phyloP scores from a whole-genome alignment of 2,113 vertebrate species.

The Gymnocephalus cernua region DNA sequence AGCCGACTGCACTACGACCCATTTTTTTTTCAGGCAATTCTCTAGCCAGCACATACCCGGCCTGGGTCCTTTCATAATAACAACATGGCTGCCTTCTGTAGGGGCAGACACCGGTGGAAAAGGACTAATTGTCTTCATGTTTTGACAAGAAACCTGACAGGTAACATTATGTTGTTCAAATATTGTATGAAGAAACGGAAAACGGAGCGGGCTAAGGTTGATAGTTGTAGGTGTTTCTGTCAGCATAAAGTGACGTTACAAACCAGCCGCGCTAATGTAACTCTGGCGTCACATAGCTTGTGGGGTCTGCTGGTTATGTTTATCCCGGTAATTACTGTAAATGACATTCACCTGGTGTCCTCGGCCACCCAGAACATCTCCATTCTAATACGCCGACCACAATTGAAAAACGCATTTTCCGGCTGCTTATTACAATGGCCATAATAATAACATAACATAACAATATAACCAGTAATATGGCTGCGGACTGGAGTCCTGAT shows the following conservation, averaged over 20 bases:
- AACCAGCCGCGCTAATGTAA: background rate
- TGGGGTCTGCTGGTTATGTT: background rate
- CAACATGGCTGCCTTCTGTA: constrained; percentile 82
- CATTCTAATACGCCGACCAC: background rate
- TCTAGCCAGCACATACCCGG: constrained; percentile 24
- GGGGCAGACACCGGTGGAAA: constrained; percentile 76
- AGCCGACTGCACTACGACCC: background rate
- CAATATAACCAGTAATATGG: no score
- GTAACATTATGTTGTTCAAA: constrained; percentile 41
- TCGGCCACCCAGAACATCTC: background rate
- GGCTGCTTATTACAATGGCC: no score
- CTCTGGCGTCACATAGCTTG: no score
- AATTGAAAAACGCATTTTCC: background rate
- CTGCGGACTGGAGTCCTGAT: no score
- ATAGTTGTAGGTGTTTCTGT: background rate
- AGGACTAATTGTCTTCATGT: constrained; percentile 26
- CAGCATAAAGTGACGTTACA: background rate
- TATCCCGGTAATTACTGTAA: background rate
- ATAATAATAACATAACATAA: no score
- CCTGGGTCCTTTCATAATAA: constrained; percentile 74
- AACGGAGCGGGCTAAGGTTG: accelerated
- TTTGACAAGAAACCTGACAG: constrained; percentile 72
- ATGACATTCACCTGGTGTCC: background rate
- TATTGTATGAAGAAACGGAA: background rate
- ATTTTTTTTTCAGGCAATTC: constrained; percentile 70